These are phyloP conservation scores for Dasypus novemcinctus DNA, from an alignment of 2,113 vertebrate genomes.

Conservation along the genomic window DNA sequence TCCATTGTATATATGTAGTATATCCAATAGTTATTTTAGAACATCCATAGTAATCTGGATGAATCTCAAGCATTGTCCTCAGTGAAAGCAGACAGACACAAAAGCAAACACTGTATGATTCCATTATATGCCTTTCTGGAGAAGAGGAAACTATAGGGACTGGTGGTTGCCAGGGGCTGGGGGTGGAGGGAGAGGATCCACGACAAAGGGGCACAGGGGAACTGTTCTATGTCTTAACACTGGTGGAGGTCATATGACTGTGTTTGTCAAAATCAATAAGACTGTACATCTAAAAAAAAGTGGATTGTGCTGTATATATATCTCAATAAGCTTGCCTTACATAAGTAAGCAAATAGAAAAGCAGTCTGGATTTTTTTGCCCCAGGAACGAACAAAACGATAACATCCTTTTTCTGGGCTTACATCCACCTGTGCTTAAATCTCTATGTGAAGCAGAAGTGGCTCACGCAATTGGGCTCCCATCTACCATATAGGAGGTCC, in stretches of 20 bases:
- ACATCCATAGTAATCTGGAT: not conserved
- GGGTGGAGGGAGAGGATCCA: not conserved
- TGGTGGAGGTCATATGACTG: not conserved
- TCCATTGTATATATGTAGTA: too few species aligned
- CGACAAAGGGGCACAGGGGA: not conserved
- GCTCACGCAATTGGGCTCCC: too few species aligned
- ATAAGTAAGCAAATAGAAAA: not conserved
- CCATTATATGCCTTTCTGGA: not conserved
- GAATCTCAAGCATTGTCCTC: not conserved
- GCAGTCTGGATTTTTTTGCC: not conserved
- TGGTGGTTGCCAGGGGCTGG: not conserved
- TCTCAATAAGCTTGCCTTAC: not conserved
- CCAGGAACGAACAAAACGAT: not conserved
- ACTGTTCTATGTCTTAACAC: not conserved
- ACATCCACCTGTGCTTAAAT: too few species aligned
- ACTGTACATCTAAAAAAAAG: not conserved
- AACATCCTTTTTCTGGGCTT: too few species aligned
- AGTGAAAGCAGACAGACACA: not conserved
- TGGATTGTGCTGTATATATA: not conserved
- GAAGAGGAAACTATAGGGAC: not conserved
- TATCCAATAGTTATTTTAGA: too few species aligned
- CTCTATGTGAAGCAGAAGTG: too few species aligned
- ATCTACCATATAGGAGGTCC: too few species aligned
- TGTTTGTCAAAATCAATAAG: constrained; percentile 12
- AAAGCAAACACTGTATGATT: not conserved